Evolutionary conservation across 2,797 vertebrate species (phyloP).

Genomic region (Phoebastria nigripes): DNA sequence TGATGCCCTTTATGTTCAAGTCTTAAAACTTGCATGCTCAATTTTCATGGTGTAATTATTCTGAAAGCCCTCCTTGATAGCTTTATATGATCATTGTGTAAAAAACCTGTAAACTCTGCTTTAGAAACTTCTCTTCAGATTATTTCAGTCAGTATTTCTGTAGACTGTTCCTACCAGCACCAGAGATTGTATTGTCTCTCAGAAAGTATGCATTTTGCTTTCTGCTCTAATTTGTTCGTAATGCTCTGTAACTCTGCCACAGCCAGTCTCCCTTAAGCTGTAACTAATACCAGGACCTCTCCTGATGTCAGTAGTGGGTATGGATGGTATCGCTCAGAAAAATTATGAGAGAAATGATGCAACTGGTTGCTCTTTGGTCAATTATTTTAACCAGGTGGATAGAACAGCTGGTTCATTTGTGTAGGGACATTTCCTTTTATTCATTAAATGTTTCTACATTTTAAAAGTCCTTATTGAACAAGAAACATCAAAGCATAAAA

Average conservation of each 20-base stretch:
- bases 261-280: neutral
- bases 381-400: neutral
- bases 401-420: neutral
- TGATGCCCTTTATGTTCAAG: constrained; percentile 36
- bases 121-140: neutral
- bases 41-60: constrained; percentile 32
- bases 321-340: neutral
- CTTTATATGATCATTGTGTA: neutral
- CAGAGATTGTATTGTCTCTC: neutral
- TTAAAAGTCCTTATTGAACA: neutral
- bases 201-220: neutral
- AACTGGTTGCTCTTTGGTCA: neutral
- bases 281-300: neutral
- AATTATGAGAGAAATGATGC: neutral
- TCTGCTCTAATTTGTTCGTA: neutral
- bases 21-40: constrained; percentile 10
- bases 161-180: neutral
- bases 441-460: neutral
- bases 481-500: neutral
- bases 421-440: neutral
- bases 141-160: neutral
- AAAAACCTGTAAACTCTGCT: constrained; percentile 8
- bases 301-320: neutral
- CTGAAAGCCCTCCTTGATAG: neutral
- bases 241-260: neutral